These are phyloP conservation scores for Ernsta delagoae DNA, from an alignment of 2,888 invertebrate species.

Conservation along the genomic window DNA sequence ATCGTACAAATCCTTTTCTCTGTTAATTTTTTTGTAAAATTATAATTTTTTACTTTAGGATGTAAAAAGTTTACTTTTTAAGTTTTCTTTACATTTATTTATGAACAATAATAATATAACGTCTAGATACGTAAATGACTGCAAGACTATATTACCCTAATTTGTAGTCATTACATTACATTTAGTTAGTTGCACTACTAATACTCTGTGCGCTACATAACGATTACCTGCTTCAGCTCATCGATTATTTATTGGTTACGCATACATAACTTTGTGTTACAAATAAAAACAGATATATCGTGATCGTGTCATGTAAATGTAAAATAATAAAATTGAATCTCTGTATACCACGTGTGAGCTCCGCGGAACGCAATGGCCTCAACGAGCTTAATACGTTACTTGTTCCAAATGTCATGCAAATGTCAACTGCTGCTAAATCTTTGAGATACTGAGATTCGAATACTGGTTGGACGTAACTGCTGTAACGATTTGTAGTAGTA, in stretches of 20 bases:
- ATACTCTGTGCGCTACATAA: not conserved
- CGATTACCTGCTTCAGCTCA: conserved; percentile 4
- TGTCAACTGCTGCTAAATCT: conserved; percentile 53
- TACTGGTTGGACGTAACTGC: conserved; percentile 3
- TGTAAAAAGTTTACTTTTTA: too few species aligned
- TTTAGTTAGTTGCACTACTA: too few species aligned
- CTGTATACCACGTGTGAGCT: not conserved
- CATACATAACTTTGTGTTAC: conserved; percentile 1
- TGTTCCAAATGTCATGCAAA: conserved; percentile 72
- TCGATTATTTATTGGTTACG: conserved; percentile 5
- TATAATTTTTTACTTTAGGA: too few species aligned
- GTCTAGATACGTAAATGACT: not conserved
- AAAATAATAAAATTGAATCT: not conserved
- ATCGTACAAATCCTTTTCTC: too few species aligned
- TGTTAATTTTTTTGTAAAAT: too few species aligned
- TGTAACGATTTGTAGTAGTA: too few species aligned
- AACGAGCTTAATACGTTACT: conserved; percentile 50
- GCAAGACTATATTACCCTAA: not conserved
- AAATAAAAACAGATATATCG: not conserved
- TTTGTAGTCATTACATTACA: not conserved
- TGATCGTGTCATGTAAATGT: not conserved
- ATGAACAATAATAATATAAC: not conserved
- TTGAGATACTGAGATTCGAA: conserved; percentile 4
- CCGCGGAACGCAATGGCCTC: conserved; percentile 37
- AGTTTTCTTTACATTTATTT: too few species aligned